Percentiles rank a stretch among this genome's conserved stretches.
These are phyloP conservation scores for Genyomyrus donnyi DNA, from an alignment of 2,113 vertebrate genomes.

Conservation along the genomic window DNA sequence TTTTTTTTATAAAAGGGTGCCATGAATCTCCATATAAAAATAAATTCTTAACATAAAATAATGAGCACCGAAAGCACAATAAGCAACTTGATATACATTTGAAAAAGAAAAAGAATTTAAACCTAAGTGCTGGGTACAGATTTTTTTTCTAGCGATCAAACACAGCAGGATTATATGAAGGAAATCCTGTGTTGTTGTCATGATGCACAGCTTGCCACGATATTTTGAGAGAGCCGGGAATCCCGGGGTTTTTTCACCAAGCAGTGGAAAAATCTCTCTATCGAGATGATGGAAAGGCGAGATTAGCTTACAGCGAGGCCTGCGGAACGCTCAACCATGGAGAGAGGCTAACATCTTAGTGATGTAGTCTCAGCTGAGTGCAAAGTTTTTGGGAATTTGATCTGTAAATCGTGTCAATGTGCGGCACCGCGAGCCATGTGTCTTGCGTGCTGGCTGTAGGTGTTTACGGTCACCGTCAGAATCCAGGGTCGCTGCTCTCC, in stretches of 20 bases:
- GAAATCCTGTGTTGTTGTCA: background rate
- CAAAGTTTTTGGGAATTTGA: background rate
- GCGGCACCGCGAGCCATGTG: background rate
- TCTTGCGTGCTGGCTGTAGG: background rate
- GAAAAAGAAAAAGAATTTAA: background rate
- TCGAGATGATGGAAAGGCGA: background rate
- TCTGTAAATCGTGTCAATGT: background rate
- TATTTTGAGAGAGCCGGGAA: background rate
- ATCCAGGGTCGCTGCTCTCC: background rate
- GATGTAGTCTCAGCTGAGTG: background rate
- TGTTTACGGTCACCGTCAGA: background rate
- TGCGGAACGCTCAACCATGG: background rate
- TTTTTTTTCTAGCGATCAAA: background rate
- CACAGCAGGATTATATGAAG: background rate
- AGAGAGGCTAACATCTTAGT: background rate
- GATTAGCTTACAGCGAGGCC: background rate
- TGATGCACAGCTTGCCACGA: background rate
- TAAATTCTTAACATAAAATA: background rate
- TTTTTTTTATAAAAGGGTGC: background rate
- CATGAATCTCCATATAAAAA: background rate
- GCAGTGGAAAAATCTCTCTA: background rate
- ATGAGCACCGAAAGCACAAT: background rate
- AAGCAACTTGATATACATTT: constrained; percentile 12
- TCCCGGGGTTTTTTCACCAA: background rate
- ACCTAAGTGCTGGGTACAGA: no score